Percentiles rank a stretch among this genome's conserved stretches.
Conservation (phyloP, 2,888 invertebrate species). For the Blastobasis lacticolella region DNA sequence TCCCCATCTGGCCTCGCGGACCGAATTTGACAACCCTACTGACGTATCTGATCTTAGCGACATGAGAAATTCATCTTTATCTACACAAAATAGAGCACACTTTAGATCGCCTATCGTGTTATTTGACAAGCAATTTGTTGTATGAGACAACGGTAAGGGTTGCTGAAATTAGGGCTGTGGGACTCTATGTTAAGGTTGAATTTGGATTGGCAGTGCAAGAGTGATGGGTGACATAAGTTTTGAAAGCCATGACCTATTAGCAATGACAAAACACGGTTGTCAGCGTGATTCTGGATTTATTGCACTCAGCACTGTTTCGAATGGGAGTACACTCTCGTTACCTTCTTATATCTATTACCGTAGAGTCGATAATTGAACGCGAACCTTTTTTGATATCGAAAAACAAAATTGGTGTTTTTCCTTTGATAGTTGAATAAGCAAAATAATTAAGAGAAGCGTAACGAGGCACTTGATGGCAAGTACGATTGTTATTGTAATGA, state of each 20-base stretch:
- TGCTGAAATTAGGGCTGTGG: not conserved
- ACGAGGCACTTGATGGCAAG: conserved; percentile 32
- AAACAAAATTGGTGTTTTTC: conserved; percentile 6
- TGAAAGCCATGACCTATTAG: conserved; percentile 57
- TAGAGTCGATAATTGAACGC: not conserved
- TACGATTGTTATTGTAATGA: conserved; percentile 10
- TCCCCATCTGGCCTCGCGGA: conserved; percentile 28
- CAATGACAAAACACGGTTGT: conserved; percentile 65
- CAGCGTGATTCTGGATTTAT: conserved; percentile 60
- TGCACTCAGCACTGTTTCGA: conserved; percentile 8
- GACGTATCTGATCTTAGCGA: too few species aligned
- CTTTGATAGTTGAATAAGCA: conserved; percentile 29
- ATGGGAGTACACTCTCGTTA: not conserved
- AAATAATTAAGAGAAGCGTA: conserved; percentile 50
- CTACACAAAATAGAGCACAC: not conserved
- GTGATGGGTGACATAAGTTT: conserved; percentile 40
- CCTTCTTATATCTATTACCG: not conserved
- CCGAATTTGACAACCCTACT: conserved; percentile 7
- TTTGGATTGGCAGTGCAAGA: conserved; percentile 5
- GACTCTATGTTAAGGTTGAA: not conserved
- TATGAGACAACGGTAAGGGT: not conserved
- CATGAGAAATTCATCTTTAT: conserved; percentile 2
- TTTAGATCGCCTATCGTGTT: not conserved
- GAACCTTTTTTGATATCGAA: not conserved
- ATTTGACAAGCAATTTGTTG: not conserved